Base-by-base conservation (phyloP, 2,888 invertebrate genomes). In the Parnassius glacialis region DNA sequence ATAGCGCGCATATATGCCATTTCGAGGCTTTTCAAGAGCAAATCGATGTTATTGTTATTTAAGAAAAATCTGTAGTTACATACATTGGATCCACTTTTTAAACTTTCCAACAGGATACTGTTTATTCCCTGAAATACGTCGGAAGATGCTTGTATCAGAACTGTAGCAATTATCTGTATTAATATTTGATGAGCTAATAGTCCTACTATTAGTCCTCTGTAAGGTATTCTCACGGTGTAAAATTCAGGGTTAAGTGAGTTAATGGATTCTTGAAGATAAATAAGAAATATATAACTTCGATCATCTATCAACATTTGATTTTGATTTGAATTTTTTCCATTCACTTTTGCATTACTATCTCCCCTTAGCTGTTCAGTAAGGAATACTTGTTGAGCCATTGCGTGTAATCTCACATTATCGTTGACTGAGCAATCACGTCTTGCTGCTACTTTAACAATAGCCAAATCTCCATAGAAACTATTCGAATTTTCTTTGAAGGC, bases 391-490 rank as follows among this genome's bases (percentile, higher is more conserved):
- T 97, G 96, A 1, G 97, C 97, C 74, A 98, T 93, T 44, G 97
- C 96, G 74, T 96, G 95, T 51, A 98, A 92, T 69, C 98, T 92
- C 47, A 96, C 95, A 74, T 96, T 95, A 78, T 98, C 97, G 67
- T 95, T 95, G 11, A 95, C 92, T 1, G 96, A 95, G 75, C 96
- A 96, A 80, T 98, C 98, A 64, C 96, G 94, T 54, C 98, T 92
- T 0, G 98, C 97, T 1, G 98, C 98, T 9, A 98, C 98, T 92
- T 98, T 98, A 0, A 98, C 97, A 64, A 97, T 97, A 10, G 96
- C 96, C 69, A 95, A 90, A 83, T 98, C 98, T 0, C 98, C 98
- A 81, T 98, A 98, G 85, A 98, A 98, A 78, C 97, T 98, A 74
- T 97, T 96, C 0, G 98, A 98, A 77, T 97, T 95, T 72, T 96